Evolutionary conservation across 2,888 invertebrate species (phyloP).

Genomic region (Unio delphinus): DNA sequence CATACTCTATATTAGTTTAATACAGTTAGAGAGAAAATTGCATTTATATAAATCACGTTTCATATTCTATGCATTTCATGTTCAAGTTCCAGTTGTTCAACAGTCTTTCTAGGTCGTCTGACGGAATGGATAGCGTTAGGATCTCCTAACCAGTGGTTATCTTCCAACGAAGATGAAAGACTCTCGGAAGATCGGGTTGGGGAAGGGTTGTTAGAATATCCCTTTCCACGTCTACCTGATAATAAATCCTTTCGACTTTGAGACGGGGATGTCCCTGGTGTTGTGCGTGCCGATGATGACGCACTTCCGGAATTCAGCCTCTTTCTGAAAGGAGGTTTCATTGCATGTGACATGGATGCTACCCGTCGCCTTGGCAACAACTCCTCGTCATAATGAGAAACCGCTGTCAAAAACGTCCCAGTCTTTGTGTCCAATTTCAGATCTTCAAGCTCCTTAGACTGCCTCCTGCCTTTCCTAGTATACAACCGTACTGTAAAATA

Average conservation of each 20-base stretch:
- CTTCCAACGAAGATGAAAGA: slow-evolving; percentile 34
- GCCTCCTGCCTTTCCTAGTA: slow-evolving; percentile 28
- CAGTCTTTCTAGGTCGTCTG: slow-evolving; percentile 49
- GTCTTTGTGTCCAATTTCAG: slow-evolving; percentile 36
- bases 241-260: slow-evolving; percentile 9
- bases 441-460: slow-evolving; percentile 49
- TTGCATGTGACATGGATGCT: slow-evolving; percentile 26
- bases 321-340: slow-evolving; percentile 8
- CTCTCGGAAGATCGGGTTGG: slow-evolving; percentile 20
- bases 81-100: slow-evolving; percentile 52
- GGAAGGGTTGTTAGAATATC: slow-evolving; percentile 16
- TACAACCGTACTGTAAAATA: slow-evolving; percentile 29
- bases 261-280: slow-evolving; percentile 27
- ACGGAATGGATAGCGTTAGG: slow-evolving; percentile 59
- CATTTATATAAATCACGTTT: too few relatives aligned
- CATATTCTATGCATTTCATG: slow-evolving; percentile 33
- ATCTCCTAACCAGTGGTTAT: slow-evolving; percentile 50
- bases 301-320: slow-evolving; percentile 1
- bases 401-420: slow-evolving; percentile 18
- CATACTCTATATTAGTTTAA: too few relatives aligned
- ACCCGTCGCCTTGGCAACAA: slow-evolving; percentile 16
- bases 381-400: slow-evolving; percentile 6
- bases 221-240: slow-evolving; percentile 2
- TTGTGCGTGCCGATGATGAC: not conserved
- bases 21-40: not conserved